These are phyloP conservation scores for Agraylea sexmaculata DNA, from an alignment of 1,140 invertebrate genomes.

Conservation along the genomic window DNA sequence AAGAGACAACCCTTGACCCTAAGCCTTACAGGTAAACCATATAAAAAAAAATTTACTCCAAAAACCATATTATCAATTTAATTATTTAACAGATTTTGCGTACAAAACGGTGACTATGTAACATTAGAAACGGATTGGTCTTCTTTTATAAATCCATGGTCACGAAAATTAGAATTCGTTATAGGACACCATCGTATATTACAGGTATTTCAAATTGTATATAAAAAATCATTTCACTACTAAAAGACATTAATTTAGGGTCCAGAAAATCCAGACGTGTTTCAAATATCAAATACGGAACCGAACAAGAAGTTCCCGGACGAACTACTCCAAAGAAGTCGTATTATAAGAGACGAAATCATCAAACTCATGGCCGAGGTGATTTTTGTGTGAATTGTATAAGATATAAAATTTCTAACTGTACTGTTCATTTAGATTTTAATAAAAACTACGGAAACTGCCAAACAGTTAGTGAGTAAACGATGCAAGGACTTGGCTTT, in stretches of 20 bases:
- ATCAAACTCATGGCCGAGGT: constrained; percentile 54
- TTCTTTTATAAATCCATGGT: constrained; percentile 90
- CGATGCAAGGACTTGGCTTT: constrained; percentile 58
- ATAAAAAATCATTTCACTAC: constrained; percentile 6
- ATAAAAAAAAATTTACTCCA: not conserved
- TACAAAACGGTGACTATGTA: constrained; percentile 73
- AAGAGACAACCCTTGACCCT: constrained; percentile 50
- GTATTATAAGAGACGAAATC: constrained; percentile 56
- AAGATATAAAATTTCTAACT: not conserved
- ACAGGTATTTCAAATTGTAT: constrained; percentile 41
- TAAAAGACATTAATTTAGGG: constrained; percentile 37
- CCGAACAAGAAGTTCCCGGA: constrained; percentile 35
- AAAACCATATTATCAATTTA: not conserved
- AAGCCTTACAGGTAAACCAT: constrained; percentile 48
- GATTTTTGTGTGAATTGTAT: constrained; percentile 19
- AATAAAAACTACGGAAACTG: constrained; percentile 42
- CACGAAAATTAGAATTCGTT: constrained; percentile 79
- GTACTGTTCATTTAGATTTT: constrained; percentile 30
- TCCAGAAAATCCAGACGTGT: constrained; percentile 60
- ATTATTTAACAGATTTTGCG: constrained; percentile 47
- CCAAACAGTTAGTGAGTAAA: constrained; percentile 49
- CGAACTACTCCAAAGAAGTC: constrained; percentile 47
- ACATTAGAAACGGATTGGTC: constrained; percentile 86
- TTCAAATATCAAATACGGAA: constrained; percentile 39
- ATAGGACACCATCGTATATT: constrained; percentile 77